Evolutionary conservation across 2,113 vertebrate species (phyloP).

Genomic region (Xyrauchen texanus): DNA sequence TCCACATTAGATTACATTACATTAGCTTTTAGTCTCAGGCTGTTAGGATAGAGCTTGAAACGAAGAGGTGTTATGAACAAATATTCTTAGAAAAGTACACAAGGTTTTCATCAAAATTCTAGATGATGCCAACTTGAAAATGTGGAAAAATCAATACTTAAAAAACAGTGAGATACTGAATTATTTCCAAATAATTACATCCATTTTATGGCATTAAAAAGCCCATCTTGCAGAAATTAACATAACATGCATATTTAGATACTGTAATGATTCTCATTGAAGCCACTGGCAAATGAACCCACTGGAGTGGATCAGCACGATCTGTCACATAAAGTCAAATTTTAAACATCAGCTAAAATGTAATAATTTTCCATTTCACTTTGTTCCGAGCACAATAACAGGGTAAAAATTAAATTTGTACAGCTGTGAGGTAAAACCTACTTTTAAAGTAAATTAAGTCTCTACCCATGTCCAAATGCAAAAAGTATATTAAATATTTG

Average conservation of each 20-base stretch:
- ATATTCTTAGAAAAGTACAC: neutral
- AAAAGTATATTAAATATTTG: neutral
- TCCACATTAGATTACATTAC: neutral
- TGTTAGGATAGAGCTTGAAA: neutral
- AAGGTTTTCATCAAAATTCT: neutral
- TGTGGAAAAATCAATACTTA: neutral
- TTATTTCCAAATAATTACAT: conserved; percentile 39
- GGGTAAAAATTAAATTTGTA: neutral
- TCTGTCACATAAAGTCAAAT: conserved; percentile 1
- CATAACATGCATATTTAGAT: conserved; percentile 40
- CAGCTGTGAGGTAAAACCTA: too few species aligned
- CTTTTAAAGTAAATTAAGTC: neutral
- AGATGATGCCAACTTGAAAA: neutral
- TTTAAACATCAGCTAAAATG: too few species aligned
- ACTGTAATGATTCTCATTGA: conserved; percentile 18
- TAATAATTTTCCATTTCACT: too few species aligned
- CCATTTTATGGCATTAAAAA: conserved; percentile 19
- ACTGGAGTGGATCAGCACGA: conserved; percentile 20
- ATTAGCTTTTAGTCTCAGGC: neutral
- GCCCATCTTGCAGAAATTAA: conserved; percentile 16
- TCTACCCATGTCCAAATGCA: neutral
- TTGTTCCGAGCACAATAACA: neutral
- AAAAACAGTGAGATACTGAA: conserved; percentile 1
- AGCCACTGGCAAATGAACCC: conserved; percentile 19
- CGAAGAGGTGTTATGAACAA: too few species aligned